Percentiles rank a stretch among this genome's conserved stretches.
Evolutionary conservation across 2,113 vertebrate genomes (phyloP).

Genomic region (Misgurnus anguillicaudatus): DNA sequence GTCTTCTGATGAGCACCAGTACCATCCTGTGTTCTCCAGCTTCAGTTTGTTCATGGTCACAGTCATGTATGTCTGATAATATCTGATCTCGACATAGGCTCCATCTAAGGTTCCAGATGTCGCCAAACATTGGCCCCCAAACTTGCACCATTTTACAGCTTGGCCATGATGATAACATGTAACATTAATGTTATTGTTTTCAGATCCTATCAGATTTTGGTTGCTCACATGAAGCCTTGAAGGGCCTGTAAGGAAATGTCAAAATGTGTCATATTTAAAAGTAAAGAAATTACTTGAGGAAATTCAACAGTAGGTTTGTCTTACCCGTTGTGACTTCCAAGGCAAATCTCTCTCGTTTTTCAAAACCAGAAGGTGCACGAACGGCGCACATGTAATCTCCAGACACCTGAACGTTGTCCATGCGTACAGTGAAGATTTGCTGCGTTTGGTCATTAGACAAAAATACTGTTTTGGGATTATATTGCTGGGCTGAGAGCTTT

Average conservation of each 20-base stretch:
- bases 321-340: constrained; percentile 28
- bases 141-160: constrained; percentile 25
- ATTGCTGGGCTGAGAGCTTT: neutral
- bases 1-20: neutral
- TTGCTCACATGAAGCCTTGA: constrained; percentile 8
- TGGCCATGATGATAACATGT: neutral
- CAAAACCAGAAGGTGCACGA: rapidly evolving
- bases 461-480: neutral
- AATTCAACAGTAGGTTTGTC: neutral
- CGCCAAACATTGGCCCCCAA: neutral
- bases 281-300: too few relatives aligned
- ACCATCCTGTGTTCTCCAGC: constrained; percentile 33
- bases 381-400: neutral
- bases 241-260: neutral
- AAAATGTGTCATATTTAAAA: neutral
- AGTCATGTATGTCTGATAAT: neutral
- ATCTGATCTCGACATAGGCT: constrained; percentile 15
- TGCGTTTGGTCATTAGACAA: neutral
- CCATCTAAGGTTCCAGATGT: neutral
- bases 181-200: neutral
- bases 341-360: neutral
- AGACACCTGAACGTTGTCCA: neutral
- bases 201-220: constrained; percentile 12
- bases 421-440: neutral
- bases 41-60: constrained; percentile 36